These are phyloP conservation scores for Hydropsyche tenuis DNA, from an alignment of 1,140 invertebrate species.

Conservation along the genomic window DNA sequence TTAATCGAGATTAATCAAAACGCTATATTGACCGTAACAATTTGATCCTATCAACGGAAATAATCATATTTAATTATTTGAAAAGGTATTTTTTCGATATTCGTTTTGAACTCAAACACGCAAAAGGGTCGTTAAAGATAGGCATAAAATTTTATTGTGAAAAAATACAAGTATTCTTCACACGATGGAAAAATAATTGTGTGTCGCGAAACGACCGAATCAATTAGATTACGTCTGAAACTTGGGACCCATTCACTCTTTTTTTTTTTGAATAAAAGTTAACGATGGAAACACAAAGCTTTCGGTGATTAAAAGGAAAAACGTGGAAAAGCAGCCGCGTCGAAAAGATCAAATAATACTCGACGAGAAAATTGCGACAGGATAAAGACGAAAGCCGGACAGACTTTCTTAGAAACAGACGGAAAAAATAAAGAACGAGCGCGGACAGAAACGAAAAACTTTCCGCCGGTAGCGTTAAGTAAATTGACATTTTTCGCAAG, in stretches of 20 bases:
- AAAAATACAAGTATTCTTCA: too few species aligned
- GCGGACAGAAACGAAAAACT: background rate
- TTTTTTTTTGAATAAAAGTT: conserved; percentile 16
- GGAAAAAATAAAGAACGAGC: too few species aligned
- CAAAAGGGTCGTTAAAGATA: too few species aligned
- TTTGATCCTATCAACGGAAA: too few species aligned
- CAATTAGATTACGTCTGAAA: background rate
- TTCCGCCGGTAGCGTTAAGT: background rate
- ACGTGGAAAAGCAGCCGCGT: background rate
- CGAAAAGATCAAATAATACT: conserved; percentile 4
- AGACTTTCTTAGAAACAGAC: too few species aligned
- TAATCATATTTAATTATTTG: too few species aligned
- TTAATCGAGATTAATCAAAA: too few species aligned
- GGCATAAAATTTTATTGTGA: too few species aligned
- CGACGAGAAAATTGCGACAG: conserved; percentile 8
- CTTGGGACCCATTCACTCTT: background rate
- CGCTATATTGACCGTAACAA: too few species aligned
- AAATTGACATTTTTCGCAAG: background rate
- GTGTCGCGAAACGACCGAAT: background rate
- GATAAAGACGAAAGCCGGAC: background rate
- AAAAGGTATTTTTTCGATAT: too few species aligned
- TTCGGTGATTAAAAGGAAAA: conserved; percentile 3
- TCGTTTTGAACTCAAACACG: too few species aligned
- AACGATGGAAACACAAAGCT: background rate
- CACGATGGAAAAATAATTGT: too few species aligned